Evolutionary conservation across 2,113 vertebrate species (phyloP), one percentile per base, ranked within the genome.

Genomic region (Phalacrocorax brasilianus): DNA sequence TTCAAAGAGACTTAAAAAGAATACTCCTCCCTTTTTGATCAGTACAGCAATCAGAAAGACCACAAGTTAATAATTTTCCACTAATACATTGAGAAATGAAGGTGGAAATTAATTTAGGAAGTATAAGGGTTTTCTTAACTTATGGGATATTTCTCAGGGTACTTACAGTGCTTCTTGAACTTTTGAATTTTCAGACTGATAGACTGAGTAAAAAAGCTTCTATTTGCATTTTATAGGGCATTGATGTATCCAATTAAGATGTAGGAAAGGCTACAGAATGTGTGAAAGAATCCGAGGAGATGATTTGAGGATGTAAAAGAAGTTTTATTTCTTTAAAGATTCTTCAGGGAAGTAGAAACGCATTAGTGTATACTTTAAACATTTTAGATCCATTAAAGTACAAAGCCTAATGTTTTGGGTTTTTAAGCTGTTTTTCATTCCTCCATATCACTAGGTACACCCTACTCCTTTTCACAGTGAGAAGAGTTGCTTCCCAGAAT

Each of bases 11-110:
- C 52, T 93, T 14, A 45, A 94, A 88, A 56, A 85, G 87, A 82
- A n/a, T 76, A 87, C 35, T 87, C 70, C 83, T 91, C 56, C 50
- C 47, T 84, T 93, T 94, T 87, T 94, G 82, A 96, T 95, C 73
- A 79, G 27, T 52, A 52, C 42, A 87, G 83, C 27, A 95, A 85
- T 79, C 53, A 84, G 14, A 74, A 89, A 89, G 62, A 59, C 55
- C 42, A 73, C 20, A 92, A 89, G 45, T 76, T 91, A 82, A 66
- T 72, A 91, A 75, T 82, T 76, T 87, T 61, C 77, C 42, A 79
- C 52, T 87, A 93, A 50, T 47, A 59, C 32, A 84, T 9, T 53
- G 49, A 92, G 40, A 89, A 91, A 93, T 16, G 11, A 70, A 73
- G 62, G 58, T 52, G n/a, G 73, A 93, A 96, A 70, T 85, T 82